Evolutionary conservation across 2,888 invertebrate species (phyloP).

Genomic region (Parthenolecanium corni): DNA sequence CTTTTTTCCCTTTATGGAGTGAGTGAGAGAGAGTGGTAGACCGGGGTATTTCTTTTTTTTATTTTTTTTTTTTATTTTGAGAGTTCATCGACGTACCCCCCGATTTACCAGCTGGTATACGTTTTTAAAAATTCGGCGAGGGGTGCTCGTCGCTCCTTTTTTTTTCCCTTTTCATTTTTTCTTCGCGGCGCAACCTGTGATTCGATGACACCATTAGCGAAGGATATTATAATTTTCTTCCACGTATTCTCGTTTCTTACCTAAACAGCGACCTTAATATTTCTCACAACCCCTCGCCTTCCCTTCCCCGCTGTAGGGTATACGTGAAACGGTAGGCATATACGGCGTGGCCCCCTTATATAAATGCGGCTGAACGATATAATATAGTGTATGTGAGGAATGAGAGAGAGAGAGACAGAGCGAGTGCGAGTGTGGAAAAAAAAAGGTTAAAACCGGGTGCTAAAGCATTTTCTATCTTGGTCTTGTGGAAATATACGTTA

Average conservation of each 20-base stretch:
- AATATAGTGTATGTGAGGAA: no score
- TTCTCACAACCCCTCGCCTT: background rate
- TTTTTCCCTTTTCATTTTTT: background rate
- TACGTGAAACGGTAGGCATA: no score
- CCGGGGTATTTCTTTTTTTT: no score
- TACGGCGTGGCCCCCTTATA: no score
- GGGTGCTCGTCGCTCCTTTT: background rate
- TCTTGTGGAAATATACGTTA: conserved; percentile 4
- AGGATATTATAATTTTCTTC: conserved; percentile 13
- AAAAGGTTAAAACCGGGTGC: conserved; percentile 6
- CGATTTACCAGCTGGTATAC: background rate
- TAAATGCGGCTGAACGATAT: no score
- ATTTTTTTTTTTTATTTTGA: background rate
- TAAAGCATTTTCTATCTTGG: no score
- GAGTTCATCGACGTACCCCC: conserved; percentile 1
- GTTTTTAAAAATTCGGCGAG: background rate
- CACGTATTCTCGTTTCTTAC: conserved; percentile 1
- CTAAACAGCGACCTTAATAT: conserved; percentile 1
- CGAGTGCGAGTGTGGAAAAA: background rate
- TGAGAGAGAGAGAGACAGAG: no score
- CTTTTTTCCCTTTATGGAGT: no score
- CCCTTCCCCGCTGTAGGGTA: no score
- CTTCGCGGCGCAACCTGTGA: background rate
- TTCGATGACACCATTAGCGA: conserved; percentile 25
- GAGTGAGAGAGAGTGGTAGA: no score